A percentile compares a stretch with the other conserved stretches of the same genome.
phyloP scores from a whole-genome alignment of 1,140 invertebrate genomes.

The Diabrotica undecimpunctata region DNA sequence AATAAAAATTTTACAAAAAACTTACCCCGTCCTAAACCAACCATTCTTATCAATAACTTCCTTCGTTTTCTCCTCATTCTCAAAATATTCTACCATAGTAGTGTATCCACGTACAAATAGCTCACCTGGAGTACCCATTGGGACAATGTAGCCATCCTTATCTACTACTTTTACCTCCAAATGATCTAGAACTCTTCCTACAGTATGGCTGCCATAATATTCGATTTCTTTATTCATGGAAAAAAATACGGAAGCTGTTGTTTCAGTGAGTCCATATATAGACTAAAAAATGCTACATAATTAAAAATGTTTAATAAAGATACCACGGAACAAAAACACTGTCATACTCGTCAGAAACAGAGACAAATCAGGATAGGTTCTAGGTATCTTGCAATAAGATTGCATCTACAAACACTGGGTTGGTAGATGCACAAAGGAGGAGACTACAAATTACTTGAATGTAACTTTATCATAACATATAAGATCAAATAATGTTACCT shows the following conservation, averaged over 20 bases:
- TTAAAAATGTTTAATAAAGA: too few relatives aligned
- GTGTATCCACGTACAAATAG: slow-evolving; percentile 76
- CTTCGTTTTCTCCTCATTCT: slow-evolving; percentile 75
- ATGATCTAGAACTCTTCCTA: slow-evolving; percentile 77
- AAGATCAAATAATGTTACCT: too few relatives aligned
- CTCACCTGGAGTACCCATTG: slow-evolving; percentile 76
- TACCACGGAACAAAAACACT: too few relatives aligned
- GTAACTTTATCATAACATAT: too few relatives aligned
- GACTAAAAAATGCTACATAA: slow-evolving; percentile 53
- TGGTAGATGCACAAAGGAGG: too few relatives aligned
- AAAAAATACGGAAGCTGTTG: slow-evolving; percentile 72
- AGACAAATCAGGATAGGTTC: too few relatives aligned
- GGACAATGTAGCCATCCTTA: slow-evolving; percentile 64
- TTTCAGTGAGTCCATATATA: slow-evolving; percentile 87
- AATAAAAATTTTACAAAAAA: neutral
- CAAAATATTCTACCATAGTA: slow-evolving; percentile 85
- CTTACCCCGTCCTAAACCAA: slow-evolving; percentile 90
- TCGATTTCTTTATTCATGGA: slow-evolving; percentile 61
- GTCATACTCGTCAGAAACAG: too few relatives aligned
- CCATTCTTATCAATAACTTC: slow-evolving; percentile 66
- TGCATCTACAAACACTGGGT: too few relatives aligned
- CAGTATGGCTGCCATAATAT: slow-evolving; percentile 65
- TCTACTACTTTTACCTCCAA: slow-evolving; percentile 76
- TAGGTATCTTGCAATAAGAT: too few relatives aligned
- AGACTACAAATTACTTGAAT: too few relatives aligned